phyloP scores from a whole-genome alignment of 2,888 invertebrate species.

The Macropis europaea region DNA sequence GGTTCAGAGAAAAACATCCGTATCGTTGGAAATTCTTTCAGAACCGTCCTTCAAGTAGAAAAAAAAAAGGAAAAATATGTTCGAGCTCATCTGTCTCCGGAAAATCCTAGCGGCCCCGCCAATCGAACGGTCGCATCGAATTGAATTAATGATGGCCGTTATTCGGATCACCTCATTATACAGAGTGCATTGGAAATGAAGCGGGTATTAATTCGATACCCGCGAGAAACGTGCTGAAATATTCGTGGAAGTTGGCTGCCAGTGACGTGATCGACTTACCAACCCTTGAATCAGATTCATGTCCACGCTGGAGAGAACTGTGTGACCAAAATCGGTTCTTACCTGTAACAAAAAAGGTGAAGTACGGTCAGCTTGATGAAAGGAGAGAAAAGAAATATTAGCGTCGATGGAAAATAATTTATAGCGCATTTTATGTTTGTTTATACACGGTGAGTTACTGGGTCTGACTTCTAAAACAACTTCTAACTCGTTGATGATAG shows the following conservation, averaged over 20 bases:
- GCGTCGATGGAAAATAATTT: too few species aligned
- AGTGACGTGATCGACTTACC: conserved; percentile 20
- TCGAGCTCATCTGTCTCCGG: background rate
- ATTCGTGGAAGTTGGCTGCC: background rate
- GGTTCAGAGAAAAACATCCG: background rate
- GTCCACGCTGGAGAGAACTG: background rate
- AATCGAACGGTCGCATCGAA: conserved; percentile 12
- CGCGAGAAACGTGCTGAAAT: background rate
- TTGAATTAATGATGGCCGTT: conserved; percentile 24
- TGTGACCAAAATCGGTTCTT: conserved; percentile 27
- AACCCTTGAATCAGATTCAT: background rate
- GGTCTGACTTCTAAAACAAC: too few species aligned
- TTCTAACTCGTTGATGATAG: too few species aligned
- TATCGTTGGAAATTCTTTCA: background rate
- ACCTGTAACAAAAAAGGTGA: conserved; percentile 60
- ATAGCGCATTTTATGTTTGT: too few species aligned
- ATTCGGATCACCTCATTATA: conserved; percentile 27
- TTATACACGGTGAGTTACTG: too few species aligned
- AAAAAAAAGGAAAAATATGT: too few species aligned
- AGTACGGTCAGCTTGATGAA: too few species aligned
- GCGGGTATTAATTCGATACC: conserved; percentile 29
- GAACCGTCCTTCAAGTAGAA: background rate
- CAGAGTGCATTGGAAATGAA: conserved; percentile 22
- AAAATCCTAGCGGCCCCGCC: too few species aligned
- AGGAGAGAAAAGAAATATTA: background rate